Base-by-base conservation (phyloP, 2,797 vertebrate genomes). In the Spea hammondii region DNA sequence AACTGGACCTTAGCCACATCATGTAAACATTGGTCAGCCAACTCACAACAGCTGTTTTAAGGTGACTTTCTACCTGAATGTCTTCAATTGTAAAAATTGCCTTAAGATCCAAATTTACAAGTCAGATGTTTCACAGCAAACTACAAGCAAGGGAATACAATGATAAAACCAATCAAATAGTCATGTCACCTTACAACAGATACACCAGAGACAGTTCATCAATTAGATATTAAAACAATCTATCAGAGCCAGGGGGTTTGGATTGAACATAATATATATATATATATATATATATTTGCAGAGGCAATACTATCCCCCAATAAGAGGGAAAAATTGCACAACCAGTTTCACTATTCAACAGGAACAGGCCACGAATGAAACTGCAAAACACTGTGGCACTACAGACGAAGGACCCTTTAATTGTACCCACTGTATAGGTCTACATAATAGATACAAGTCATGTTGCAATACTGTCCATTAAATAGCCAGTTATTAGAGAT, bases 121-220 rank as follows among this genome's bases (percentile, higher is more conserved):
- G 86, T 93, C 92, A 93, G 88, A 83, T 91, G 92, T 92, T 92
- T 94, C 92, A 95, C 92, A 92, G 90, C 91, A 92, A 92, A 92
- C 91, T 84, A 91, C 92, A 94, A 90, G 88, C 92, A 89, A 74
- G 65, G 85, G 91, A 86, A 88, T 90, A 93, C 91, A 94, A 90
- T 94, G 87, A 92, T 91, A 90, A 88, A 91, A 93, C 91, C 92
- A 92, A 91, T 93, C 91, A 89, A 92, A 92, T 91, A 91, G 89
- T 92, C 91, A 85, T 87, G 93, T 96, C 94, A 95, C 95, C 96
- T 94, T 95, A 94, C 94, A 96, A 95, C 94, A 96, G 92, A 94
- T 93, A 94, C 94, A 93, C 94, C 93, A 93, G 88, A 91, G 84
- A 84, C 85, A 83, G 80, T 89, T 87, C 83, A 80, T 86, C 87